Conservation (phyloP, 2,113 vertebrate genomes). For the Paedocypris sp. region DNA sequence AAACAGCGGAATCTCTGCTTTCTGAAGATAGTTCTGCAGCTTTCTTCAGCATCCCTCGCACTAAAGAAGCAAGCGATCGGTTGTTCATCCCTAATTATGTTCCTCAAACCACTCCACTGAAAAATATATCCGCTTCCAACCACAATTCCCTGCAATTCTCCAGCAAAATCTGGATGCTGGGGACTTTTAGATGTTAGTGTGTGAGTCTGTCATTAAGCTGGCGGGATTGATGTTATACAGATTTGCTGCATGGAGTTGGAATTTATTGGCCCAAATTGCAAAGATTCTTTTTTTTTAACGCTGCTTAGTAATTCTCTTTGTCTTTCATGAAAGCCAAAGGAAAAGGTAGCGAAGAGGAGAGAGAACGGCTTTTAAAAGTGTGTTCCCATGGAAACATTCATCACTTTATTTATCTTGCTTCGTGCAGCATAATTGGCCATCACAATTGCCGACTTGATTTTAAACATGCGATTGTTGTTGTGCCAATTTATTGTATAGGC, state of each 20-base stretch:
- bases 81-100: slow-evolving; percentile 4
- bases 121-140: slow-evolving; percentile 8
- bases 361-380: slow-evolving; percentile 2
- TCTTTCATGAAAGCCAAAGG: neutral
- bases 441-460: neutral
- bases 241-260: too few relatives aligned
- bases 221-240: too few relatives aligned
- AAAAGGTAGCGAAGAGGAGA: neutral
- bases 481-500: too few relatives aligned
- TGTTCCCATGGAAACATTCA: slow-evolving; percentile 12
- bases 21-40: neutral
- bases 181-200: neutral
- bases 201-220: neutral
- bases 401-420: neutral
- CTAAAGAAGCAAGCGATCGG: neutral
- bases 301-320: slow-evolving; percentile 12
- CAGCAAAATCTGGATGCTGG: neutral
- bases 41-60: neutral
- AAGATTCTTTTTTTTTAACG: slow-evolving; percentile 10
- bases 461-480: neutral
- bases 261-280: too few relatives aligned
- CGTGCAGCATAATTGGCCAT: neutral
- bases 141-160: slow-evolving; percentile 11
- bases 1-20: neutral
- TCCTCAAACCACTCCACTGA: slow-evolving; percentile 5